phyloP scores from a whole-genome alignment of 2,797 vertebrate species.

The Lepilemur ruficaudatus region DNA sequence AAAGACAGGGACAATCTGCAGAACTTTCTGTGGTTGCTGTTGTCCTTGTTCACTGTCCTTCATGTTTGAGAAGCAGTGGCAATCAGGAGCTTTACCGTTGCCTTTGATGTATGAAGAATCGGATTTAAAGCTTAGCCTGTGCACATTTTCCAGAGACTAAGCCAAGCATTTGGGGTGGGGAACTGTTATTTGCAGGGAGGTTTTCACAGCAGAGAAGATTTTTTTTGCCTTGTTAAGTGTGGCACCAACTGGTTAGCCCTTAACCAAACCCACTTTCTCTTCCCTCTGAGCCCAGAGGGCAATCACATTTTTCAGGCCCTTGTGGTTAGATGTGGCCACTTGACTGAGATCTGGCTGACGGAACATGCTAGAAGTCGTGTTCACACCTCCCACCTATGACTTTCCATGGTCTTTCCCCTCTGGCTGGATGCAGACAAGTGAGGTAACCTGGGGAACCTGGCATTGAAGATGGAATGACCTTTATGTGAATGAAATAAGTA shows the following conservation, averaged over 20 bases:
- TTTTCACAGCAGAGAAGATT: neutral
- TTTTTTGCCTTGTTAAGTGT: neutral
- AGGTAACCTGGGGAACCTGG: neutral
- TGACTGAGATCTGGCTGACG: neutral
- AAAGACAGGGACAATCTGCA: constrained; percentile 41
- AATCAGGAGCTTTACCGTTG: neutral
- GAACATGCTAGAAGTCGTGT: neutral
- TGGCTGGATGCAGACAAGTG: neutral
- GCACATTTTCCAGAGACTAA: neutral
- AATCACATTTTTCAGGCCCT: neutral
- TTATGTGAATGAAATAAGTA: neutral
- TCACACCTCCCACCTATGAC: neutral
- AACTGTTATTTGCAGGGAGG: neutral
- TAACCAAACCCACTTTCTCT: neutral
- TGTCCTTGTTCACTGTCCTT: neutral
- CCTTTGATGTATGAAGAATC: constrained; percentile 14
- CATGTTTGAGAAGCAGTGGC: neutral
- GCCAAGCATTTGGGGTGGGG: neutral
- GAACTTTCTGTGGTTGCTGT: neutral
- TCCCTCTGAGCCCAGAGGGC: neutral
- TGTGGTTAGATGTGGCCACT: neutral
- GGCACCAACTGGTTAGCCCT: neutral
- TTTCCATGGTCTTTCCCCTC: neutral
- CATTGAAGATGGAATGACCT: neutral
- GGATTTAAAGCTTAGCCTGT: neutral